phyloP scores from a whole-genome alignment of 2,113 vertebrate species.

The Eulemur macaco region DNA sequence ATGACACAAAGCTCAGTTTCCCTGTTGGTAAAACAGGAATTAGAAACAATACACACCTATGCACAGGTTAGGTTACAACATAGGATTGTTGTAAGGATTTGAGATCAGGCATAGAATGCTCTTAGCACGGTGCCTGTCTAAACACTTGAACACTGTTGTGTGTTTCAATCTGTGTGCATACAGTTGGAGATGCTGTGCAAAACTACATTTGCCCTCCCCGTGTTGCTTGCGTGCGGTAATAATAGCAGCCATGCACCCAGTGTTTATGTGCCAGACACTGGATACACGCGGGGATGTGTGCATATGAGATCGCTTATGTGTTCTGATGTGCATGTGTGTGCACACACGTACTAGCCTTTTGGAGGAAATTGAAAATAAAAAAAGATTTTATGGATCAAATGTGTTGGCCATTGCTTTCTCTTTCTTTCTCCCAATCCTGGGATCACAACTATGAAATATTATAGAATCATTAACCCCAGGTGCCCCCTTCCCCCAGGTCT shows the following conservation, averaged over 20 bases:
- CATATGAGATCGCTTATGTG: background rate
- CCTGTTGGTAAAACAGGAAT: background rate
- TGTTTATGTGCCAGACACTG: background rate
- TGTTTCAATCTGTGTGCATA: background rate
- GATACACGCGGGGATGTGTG: background rate
- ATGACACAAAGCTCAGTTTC: background rate
- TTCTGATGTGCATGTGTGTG: background rate
- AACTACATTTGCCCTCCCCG: background rate
- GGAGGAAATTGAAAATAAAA: constrained; percentile 15
- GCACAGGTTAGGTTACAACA: background rate
- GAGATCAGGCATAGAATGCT: background rate
- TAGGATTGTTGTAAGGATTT: fast-evolving
- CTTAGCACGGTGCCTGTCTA: background rate
- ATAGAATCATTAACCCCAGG: constrained; percentile 27
- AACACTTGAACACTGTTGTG: background rate
- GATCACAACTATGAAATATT: constrained; percentile 31
- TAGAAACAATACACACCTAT: background rate
- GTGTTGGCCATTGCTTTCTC: background rate
- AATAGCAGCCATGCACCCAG: background rate
- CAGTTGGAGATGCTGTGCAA: background rate
- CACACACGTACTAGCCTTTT: background rate
- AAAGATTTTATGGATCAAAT: background rate
- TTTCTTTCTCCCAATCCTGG: background rate
- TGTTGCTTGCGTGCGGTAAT: background rate
- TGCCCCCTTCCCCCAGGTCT: background rate